A percentile compares a stretch with the other conserved stretches of the same genome.
phyloP scores from a whole-genome alignment of 2,113 vertebrate genomes.

The Alligator mississippiensis region DNA sequence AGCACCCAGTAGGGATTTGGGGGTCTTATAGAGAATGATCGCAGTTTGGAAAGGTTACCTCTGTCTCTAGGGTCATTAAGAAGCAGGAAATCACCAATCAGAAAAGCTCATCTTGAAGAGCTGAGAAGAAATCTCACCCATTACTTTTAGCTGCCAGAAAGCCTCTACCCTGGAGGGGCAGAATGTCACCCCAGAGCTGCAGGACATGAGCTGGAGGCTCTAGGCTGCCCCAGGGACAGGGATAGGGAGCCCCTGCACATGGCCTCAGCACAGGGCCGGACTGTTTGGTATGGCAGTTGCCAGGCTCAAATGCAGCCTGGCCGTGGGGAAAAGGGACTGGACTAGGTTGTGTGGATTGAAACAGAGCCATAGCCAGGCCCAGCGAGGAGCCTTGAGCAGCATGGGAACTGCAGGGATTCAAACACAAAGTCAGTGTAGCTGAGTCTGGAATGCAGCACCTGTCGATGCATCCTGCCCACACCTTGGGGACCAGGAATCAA shows the following conservation, averaged over 20 bases:
- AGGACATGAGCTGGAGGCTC: accelerated
- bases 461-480: too few species aligned
- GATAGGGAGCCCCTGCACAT: neutral
- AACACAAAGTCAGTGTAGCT: neutral
- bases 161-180: neutral
- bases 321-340: neutral
- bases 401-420: neutral
- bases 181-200: neutral
- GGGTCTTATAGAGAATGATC: neutral
- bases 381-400: neutral
- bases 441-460: neutral
- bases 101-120: neutral
- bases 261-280: neutral
- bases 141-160: neutral
- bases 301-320: accelerated
- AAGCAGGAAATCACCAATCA: neutral
- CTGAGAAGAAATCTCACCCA: neutral
- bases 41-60: neutral
- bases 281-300: neutral
- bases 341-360: too few species aligned
- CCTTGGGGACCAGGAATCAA: too few species aligned
- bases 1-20: neutral
- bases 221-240: neutral
- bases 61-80: neutral
- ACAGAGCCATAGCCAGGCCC: neutral